These are phyloP conservation scores for Masnerella sp. DNA, from an alignment of 2,888 invertebrate genomes.

Conservation along the genomic window DNA sequence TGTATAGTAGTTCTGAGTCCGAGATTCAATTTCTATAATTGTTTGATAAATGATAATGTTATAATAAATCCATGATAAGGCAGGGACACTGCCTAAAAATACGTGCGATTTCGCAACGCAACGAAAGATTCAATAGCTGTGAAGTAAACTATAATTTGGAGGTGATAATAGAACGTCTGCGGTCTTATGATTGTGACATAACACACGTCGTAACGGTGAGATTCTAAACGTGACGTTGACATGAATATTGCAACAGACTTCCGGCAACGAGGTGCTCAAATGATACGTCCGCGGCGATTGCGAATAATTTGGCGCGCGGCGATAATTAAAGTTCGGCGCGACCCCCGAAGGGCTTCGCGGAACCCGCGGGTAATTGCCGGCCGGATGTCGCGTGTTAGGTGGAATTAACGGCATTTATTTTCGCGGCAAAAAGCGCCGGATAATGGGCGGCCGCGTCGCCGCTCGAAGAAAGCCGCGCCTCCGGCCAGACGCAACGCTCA, in stretches of 20 bases:
- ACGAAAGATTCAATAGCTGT: constrained; percentile 3
- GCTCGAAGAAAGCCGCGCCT: constrained; percentile 36
- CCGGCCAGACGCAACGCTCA: constrained; percentile 20
- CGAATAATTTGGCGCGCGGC: constrained; percentile 26
- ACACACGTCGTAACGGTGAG: constrained; percentile 17
- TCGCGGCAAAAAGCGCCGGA: constrained; percentile 69
- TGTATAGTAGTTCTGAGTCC: too few species aligned
- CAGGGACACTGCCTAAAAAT: too few species aligned
- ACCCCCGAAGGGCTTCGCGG: constrained; percentile 51
- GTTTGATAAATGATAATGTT: too few species aligned
- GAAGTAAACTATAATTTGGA: constrained; percentile 12
- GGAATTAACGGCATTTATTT: constrained; percentile 72
- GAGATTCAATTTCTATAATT: too few species aligned
- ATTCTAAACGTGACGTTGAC: constrained; percentile 32
- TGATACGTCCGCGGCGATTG: constrained; percentile 33
- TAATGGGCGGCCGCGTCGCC: constrained; percentile 64
- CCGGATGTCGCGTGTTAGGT: constrained; percentile 72
- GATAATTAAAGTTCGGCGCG: constrained; percentile 48
- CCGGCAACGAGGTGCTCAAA: constrained; percentile 41
- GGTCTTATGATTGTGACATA: constrained; percentile 18
- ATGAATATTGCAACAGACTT: constrained; percentile 29
- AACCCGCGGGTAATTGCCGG: constrained; percentile 58
- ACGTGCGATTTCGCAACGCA: too few species aligned
- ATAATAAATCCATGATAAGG: too few species aligned
- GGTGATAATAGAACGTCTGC: constrained; percentile 6